A percentile compares a stretch with the other conserved stretches of the same genome.
These are phyloP conservation scores for Cydia splendana DNA, from an alignment of 1,140 invertebrate genomes.

Conservation along the genomic window DNA sequence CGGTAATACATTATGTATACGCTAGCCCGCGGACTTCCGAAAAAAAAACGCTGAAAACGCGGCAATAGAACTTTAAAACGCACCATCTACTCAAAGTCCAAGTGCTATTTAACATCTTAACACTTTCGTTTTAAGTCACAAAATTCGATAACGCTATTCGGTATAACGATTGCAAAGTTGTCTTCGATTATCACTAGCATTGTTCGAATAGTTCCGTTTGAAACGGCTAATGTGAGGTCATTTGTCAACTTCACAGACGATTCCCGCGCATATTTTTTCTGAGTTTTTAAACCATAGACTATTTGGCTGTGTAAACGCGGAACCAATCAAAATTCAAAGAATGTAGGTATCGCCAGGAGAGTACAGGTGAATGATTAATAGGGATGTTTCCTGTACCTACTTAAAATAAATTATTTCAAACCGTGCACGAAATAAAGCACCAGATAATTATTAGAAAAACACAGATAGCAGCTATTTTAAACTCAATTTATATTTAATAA, in stretches of 20 bases:
- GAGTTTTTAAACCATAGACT: neutral
- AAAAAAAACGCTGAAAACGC: slow-evolving; percentile 37
- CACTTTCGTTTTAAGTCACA: neutral
- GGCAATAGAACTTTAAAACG: neutral
- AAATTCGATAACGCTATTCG: neutral
- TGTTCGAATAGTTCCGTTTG: neutral
- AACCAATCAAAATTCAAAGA: no score
- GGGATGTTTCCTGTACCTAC: no score
- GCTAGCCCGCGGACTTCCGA: slow-evolving; percentile 41
- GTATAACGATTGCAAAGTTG: neutral
- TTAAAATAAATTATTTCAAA: no score
- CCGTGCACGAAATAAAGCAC: no score
- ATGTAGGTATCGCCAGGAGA: no score
- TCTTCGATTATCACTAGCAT: slow-evolving; percentile 1
- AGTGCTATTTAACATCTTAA: neutral
- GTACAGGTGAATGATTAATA: no score
- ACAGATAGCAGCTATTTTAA: no score
- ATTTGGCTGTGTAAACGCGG: neutral
- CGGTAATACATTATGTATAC: slow-evolving; percentile 45
- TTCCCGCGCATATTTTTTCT: neutral
- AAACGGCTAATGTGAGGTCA: neutral
- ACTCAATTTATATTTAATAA: no score
- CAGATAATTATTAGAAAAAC: no score
- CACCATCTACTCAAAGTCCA: neutral
- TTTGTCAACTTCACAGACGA: neutral